Evolutionary conservation across 2,888 invertebrate genomes (phyloP), one percentile per base, ranked within the genome.

Genomic region (Microplitis deprimator): DNA sequence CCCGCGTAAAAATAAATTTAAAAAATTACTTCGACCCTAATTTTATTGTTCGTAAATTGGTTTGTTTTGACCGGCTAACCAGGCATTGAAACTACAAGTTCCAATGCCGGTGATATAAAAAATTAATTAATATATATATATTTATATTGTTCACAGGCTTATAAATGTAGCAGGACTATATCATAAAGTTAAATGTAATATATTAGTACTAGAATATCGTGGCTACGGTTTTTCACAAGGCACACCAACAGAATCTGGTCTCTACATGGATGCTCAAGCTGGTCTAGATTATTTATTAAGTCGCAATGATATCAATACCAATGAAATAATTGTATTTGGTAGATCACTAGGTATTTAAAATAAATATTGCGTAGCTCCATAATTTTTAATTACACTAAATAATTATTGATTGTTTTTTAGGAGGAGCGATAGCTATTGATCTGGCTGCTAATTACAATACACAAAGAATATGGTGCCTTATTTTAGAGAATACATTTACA

Each of bases 401-500:
- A 17, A 64, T 8, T 50, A 38, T 70, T 74, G 38, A 60, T 50
- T 68, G 13, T 73, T 29, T 67, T 17, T 74, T 87, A 92, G 98
- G 98, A 83, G 98, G 98, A 61, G 98, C 97, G 16, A 95, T 98
- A 74, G 97, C 97, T 1, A 95, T 98, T 81, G 96, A 97, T 90
- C 91, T 97, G 78, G 95, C 96, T 1, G 93, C 95, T 20, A 93
- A 94, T 84, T 91, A 94, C 17, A 96, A 96, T 90, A 92, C 93
- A 61, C 93, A 93, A 83, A 94, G 94, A 91, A 93, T 98, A 79
- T 95, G 96, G 93, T 96, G 96, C 82, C 90, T 97, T 80, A 93
- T 98, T 82, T 93, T 98, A 17, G 98, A 98, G 90, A 98, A 98
- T 89, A 98, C 98, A 3, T 98, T 98, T 87, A 97, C 97, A 5